phyloP scores from a whole-genome alignment of 2,113 vertebrate genomes.

The Phycodurus eques region DNA sequence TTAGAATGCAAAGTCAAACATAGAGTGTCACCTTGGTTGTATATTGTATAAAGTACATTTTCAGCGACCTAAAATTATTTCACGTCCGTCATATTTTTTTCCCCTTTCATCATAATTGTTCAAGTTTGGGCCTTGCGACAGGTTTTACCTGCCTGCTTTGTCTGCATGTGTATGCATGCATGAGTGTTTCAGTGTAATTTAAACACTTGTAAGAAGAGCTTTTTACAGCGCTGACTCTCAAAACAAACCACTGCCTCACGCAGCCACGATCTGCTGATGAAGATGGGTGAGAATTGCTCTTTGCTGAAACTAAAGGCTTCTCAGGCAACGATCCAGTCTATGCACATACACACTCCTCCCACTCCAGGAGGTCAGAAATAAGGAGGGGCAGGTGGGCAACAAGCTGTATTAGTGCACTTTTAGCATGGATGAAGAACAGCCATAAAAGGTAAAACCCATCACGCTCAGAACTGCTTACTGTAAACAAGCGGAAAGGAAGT shows the following conservation, averaged over 20 bases:
- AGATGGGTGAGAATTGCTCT: constrained; percentile 46
- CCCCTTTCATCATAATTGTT: constrained; percentile 2
- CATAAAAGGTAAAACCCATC: constrained; percentile 74
- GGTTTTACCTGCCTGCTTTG: constrained; percentile 50
- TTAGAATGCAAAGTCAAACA: neutral
- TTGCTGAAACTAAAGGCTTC: constrained; percentile 25
- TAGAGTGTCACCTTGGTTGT: neutral
- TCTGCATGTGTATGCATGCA: constrained; percentile 9
- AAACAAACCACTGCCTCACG: constrained; percentile 54
- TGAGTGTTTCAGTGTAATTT: constrained; percentile 35
- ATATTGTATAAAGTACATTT: neutral
- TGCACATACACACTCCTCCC: constrained; percentile 30
- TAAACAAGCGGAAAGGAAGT: constrained; percentile 68
- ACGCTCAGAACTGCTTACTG: constrained; percentile 69
- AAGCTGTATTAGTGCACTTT: constrained; percentile 66
- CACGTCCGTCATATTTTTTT: constrained; percentile 19
- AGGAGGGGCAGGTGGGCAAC: constrained; percentile 59
- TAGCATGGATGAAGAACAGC: constrained; percentile 67
- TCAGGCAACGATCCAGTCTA: constrained; percentile 16
- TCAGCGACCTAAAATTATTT: constrained; percentile 16
- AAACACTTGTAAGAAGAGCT: constrained; percentile 66
- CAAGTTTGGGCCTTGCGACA: constrained; percentile 18
- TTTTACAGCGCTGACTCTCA: constrained; percentile 53
- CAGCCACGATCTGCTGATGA: constrained; percentile 40
- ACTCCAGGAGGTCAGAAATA: constrained; percentile 48